Evolutionary conservation across 92 coral and sea anemone species (phyloP).

Genomic region (Desmophyllum pertusum): DNA sequence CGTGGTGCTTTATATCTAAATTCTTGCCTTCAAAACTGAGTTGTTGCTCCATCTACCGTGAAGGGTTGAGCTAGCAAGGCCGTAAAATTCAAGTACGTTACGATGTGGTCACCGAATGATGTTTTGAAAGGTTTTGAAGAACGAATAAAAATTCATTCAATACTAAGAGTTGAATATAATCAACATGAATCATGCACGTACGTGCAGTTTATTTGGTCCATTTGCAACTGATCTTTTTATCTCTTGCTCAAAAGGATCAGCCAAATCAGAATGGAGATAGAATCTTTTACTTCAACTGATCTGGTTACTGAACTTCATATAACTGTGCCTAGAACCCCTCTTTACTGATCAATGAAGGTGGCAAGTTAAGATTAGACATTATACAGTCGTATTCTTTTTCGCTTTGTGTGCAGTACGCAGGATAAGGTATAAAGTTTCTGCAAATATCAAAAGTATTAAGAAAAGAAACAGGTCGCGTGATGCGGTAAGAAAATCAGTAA

Average conservation of each 20-base stretch:
- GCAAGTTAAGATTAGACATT: background rate
- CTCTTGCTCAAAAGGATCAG: background rate
- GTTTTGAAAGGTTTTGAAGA: background rate
- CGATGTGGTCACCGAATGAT: background rate
- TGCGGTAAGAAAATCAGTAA: no score
- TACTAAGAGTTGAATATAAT: no score
- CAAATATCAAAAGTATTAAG: background rate
- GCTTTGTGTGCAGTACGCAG: background rate
- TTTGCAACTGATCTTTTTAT: background rate
- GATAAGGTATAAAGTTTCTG: background rate
- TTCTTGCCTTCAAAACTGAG: background rate
- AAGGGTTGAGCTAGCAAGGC: background rate
- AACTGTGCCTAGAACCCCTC: background rate
- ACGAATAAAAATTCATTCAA: background rate
- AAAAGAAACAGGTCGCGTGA: background rate
- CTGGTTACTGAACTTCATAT: background rate
- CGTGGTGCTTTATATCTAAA: background rate
- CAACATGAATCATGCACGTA: background rate
- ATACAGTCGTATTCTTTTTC: background rate
- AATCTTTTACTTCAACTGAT: background rate
- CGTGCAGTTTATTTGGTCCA: background rate
- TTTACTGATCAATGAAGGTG: background rate
- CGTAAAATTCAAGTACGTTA: no score
- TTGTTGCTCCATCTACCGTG: background rate
- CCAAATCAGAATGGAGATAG: background rate